A percentile compares a stretch with the other conserved stretches of the same genome.
These are phyloP conservation scores for Polyommatus iphigenia DNA, from an alignment of 2,888 invertebrate genomes.

Conservation along the genomic window DNA sequence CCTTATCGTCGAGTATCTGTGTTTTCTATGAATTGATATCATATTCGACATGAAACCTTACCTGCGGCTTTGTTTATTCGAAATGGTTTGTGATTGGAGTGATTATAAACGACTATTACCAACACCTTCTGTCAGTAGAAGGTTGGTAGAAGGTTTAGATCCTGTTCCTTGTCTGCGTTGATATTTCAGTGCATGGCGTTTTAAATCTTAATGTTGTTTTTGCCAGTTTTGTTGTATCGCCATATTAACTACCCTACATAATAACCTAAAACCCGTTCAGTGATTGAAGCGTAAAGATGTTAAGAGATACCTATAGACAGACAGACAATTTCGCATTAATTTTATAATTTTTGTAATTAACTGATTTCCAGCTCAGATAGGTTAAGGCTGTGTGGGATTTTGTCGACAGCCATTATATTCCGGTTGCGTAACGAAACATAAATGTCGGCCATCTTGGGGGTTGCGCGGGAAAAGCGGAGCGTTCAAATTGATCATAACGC, in stretches of 20 bases:
- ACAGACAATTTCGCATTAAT: no score
- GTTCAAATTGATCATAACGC: constrained; percentile 75
- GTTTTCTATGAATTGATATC: constrained; percentile 11
- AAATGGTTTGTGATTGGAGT: not conserved
- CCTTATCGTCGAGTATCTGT: not conserved
- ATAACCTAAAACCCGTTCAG: no score
- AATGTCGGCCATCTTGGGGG: constrained; percentile 53
- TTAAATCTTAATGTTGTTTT: not conserved
- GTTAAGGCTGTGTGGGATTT: not conserved
- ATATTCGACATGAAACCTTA: constrained; percentile 3
- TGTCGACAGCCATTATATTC: constrained; percentile 42
- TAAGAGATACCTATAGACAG: no score
- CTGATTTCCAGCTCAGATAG: no score
- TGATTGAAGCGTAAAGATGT: no score
- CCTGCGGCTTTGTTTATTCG: not conserved
- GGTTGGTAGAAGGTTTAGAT: not conserved
- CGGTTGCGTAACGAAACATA: constrained; percentile 71
- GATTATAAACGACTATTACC: constrained; percentile 1
- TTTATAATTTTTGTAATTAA: no score
- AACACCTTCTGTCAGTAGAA: not conserved
- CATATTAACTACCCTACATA: no score
- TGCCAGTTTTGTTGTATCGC: no score
- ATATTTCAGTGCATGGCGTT: not conserved
- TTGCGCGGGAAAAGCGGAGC: constrained; percentile 61
- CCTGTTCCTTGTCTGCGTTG: not conserved